Base-by-base conservation (phyloP, 2,113 vertebrate genomes). In the Dipodomys merriami region DNA sequence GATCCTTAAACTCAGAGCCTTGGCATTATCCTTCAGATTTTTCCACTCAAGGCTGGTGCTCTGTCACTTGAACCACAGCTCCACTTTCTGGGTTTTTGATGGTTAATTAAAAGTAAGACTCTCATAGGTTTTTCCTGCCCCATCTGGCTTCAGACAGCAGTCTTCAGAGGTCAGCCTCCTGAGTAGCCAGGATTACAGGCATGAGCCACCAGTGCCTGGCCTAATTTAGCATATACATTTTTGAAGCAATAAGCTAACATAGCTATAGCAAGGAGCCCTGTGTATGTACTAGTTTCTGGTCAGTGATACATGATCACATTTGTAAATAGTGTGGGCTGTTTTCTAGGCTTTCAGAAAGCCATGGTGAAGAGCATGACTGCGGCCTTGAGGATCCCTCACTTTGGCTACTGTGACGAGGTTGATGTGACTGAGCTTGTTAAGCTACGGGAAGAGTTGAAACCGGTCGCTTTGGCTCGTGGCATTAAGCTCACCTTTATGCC, bases 341-440 rank as follows among this genome's bases (percentile, higher is more conserved):
- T 97, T 96, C 12, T 96, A 99, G 99, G 99, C 76, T 99, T 99
- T 98, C 99, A 99, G 3, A 99, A 99, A 94, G 99, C 99, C 6
- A 99, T 99, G 99, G 98, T 99, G 65, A 99, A 98, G 98, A 99
- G 98, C 0, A 99, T 99, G 99, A 98, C 98, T 1, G 98, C 98
- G 3, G 99, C 99, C 18, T 94, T 99, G 96, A 99, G 98, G 98
- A 99, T 99, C 30, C 99, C 99, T 35, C 99, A 99, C 97, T 99
- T 99, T 0, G 99, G 99, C 33, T 99, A 99, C 88, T 99, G 98
- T 94, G 99, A 99, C 60, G 99, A 99, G 81, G 80, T 99, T 62
- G 99, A 99, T 94, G 94, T 99, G 92, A 99, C 98, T 49, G 97
- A 98, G 1, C 97, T 99, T 90, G 97, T 99, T 77, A 96, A 96